These are phyloP conservation scores for Gnatocerus cornutus DNA, from an alignment of 2,888 invertebrate genomes.

Conservation along the genomic window DNA sequence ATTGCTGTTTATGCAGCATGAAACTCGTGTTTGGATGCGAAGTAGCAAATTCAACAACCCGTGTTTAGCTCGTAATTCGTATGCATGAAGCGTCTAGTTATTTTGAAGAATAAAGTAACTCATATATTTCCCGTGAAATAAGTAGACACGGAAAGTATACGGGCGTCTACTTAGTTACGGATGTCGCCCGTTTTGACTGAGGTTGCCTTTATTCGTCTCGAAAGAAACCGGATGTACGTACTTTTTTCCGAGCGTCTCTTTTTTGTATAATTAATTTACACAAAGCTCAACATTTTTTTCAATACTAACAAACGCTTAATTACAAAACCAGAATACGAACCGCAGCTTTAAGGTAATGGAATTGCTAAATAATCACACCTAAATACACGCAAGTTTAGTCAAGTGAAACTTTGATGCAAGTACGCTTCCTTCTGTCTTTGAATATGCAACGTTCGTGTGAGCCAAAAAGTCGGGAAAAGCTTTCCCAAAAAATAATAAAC, in stretches of 20 bases:
- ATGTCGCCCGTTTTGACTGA: conserved; percentile 58
- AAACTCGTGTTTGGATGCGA: conserved; percentile 38
- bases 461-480: conserved; percentile 10
- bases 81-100: conserved; percentile 59
- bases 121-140: conserved; percentile 58
- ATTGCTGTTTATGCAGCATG: conserved; percentile 34
- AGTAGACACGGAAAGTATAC: conserved; percentile 60
- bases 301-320: too few relatives aligned
- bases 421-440: conserved; percentile 28
- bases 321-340: not conserved
- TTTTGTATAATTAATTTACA: conserved; percentile 58
- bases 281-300: conserved; percentile 24
- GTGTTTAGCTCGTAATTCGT: conserved; percentile 56
- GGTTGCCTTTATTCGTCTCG: conserved; percentile 46
- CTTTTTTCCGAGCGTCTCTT: conserved; percentile 49
- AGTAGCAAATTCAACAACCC: conserved; percentile 52
- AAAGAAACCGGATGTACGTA: conserved; percentile 56
- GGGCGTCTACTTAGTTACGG: conserved; percentile 59
- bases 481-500: conserved; percentile 32
- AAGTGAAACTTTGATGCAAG: conserved; percentile 43
- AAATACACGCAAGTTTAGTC: conserved; percentile 21
- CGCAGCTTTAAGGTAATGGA: conserved; percentile 13
- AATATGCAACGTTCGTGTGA: conserved; percentile 33
- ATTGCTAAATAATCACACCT: conserved; percentile 26
- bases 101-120: conserved; percentile 58